Evolutionary conservation across 2,888 invertebrate species (phyloP).

Genomic region (Parelbella ahira): DNA sequence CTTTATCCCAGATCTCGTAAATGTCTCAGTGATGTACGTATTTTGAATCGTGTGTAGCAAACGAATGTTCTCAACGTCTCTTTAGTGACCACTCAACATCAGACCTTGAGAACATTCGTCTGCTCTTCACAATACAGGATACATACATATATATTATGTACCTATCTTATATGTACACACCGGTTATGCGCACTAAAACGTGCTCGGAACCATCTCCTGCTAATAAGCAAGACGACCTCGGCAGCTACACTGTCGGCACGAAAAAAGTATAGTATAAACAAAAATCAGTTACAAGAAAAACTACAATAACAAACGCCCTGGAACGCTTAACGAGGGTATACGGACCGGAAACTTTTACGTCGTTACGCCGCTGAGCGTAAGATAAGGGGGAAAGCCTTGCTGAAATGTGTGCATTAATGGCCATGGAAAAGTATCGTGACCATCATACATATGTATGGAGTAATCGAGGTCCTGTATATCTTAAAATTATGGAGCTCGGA

Average conservation of each 20-base stretch:
- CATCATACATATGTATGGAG: slow-evolving; percentile 3
- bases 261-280: slow-evolving; percentile 33
- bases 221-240: slow-evolving; percentile 17
- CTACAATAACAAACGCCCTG: slow-evolving; percentile 49
- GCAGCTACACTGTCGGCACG: slow-evolving; percentile 21
- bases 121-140: no score
- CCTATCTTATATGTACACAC: no score
- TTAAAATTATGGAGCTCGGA: no score
- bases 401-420: slow-evolving; percentile 42
- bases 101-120: no score
- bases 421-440: slow-evolving; percentile 17
- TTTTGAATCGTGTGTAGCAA: no score
- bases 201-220: slow-evolving; percentile 1
- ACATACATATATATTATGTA: no score
- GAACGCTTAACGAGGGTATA: slow-evolving; percentile 39
- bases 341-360: slow-evolving; percentile 57
- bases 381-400: slow-evolving; percentile 62
- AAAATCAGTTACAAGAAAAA: slow-evolving; percentile 53
- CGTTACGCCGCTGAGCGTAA: slow-evolving; percentile 52
- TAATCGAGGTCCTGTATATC: slow-evolving; percentile 1
- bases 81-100: no score
- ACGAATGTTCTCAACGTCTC: no score
- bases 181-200: no score
- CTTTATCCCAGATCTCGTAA: no score
- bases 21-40: no score